These are phyloP conservation scores for Aphidius gifuensis DNA, from an alignment of 1,140 invertebrate genomes.

Conservation along the genomic window DNA sequence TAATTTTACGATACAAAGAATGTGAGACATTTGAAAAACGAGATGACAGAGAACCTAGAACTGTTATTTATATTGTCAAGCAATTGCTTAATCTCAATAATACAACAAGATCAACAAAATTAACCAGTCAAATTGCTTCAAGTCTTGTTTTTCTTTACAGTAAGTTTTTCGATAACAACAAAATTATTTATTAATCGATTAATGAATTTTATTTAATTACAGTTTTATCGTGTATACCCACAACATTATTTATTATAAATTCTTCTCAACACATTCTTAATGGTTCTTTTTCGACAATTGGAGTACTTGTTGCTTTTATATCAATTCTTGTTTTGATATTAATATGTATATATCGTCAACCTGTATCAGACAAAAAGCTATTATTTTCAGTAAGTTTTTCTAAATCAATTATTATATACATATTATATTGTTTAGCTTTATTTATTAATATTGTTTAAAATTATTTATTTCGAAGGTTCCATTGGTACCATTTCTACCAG, in stretches of 20 bases:
- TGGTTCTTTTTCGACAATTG: conserved; percentile 43
- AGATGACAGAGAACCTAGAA: conserved; percentile 37
- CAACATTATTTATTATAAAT: conserved; percentile 50
- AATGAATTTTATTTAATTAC: conserved; percentile 15
- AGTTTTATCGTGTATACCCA: conserved; percentile 58
- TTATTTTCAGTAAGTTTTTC: conserved; percentile 40
- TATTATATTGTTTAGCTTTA: background rate
- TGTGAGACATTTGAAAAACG: conserved; percentile 43
- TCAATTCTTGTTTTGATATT: conserved; percentile 53
- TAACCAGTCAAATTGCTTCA: conserved; percentile 55
- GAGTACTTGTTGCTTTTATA: conserved; percentile 41
- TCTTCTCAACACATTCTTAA: conserved; percentile 48
- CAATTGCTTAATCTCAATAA: conserved; percentile 55
- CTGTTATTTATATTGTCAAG: conserved; percentile 35
- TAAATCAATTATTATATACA: background rate
- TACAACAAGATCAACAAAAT: conserved; percentile 49
- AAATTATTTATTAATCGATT: background rate
- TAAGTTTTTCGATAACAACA: conserved; percentile 36
- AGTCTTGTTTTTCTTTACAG: conserved; percentile 57
- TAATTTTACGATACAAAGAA: conserved; percentile 64
- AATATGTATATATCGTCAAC: conserved; percentile 60
- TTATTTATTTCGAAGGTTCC: conserved; percentile 57
- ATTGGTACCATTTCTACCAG: conserved; percentile 66
- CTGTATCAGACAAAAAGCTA: conserved; percentile 53
- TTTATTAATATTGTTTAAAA: background rate